These are phyloP conservation scores for Leptogaster cylindrica DNA, from an alignment of 2,888 invertebrate species.

Conservation along the genomic window DNA sequence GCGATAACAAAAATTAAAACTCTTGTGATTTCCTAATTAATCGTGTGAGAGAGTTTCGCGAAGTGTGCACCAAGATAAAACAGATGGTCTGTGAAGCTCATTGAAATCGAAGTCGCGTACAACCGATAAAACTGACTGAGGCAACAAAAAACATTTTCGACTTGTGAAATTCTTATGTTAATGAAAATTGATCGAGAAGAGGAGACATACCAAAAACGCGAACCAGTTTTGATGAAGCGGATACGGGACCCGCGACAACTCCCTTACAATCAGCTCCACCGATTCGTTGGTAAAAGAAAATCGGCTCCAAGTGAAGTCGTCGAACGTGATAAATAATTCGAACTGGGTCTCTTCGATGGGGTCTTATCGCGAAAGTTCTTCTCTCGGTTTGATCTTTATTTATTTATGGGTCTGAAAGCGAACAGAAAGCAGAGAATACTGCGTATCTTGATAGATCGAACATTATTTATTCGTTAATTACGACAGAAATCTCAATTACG, in stretches of 20 bases:
- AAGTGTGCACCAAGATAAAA: conserved; percentile 23
- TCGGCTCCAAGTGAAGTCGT: conserved; percentile 1
- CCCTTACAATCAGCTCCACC: neutral
- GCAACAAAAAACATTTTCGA: conserved; percentile 37
- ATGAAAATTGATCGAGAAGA: conserved; percentile 36
- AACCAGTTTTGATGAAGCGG: conserved; percentile 33
- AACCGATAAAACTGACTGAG: conserved; percentile 13
- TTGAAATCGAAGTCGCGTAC: conserved; percentile 29
- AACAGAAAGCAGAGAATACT: conserved; percentile 8
- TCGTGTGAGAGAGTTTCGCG: neutral
- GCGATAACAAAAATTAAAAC: conserved; percentile 7
- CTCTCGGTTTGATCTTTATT: conserved; percentile 26
- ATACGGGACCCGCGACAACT: neutral
- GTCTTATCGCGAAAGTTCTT: conserved; percentile 19
- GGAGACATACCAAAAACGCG: neutral
- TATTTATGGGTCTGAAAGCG: conserved; percentile 25
- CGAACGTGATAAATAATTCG: conserved; percentile 35
- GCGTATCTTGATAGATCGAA: conserved; percentile 39
- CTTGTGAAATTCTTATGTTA: conserved; percentile 46
- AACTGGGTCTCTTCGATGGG: conserved; percentile 18
- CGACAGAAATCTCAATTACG: conserved; percentile 45
- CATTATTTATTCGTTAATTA: conserved; percentile 45
- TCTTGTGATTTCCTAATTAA: conserved; percentile 12
- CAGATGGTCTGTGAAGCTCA: conserved; percentile 39
- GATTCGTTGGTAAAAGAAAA: neutral